Conservation (phyloP, 2,113 vertebrate genomes). For the Xenopus tropicalis region DNA sequence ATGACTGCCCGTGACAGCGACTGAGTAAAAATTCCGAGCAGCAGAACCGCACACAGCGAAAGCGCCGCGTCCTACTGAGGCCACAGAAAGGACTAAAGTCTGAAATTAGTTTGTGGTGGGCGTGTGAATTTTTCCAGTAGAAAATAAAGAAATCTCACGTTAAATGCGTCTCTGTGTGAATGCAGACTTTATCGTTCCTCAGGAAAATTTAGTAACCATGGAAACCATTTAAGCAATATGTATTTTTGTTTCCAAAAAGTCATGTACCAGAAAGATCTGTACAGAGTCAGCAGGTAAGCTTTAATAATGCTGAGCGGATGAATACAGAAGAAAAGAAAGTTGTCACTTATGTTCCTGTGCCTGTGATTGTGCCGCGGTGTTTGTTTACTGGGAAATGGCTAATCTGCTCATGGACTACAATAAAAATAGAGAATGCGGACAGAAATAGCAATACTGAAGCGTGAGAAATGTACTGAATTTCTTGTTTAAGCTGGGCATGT, state of each 20-base stretch:
- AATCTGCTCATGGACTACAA: too few species aligned
- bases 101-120: constrained; percentile 18
- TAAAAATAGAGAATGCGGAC: too few species aligned
- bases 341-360: neutral
- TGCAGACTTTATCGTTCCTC: constrained; percentile 7
- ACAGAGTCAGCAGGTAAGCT: constrained; percentile 7
- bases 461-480: too few species aligned
- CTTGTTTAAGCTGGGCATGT: too few species aligned
- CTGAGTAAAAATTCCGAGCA: neutral
- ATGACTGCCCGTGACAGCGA: neutral
- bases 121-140: neutral
- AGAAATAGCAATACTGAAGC: too few species aligned
- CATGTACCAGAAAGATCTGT: constrained; percentile 19
- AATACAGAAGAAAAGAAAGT: constrained; percentile 1
- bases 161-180: neutral
- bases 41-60: neutral
- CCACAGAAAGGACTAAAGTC: neutral
- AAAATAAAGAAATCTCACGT: neutral
- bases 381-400: too few species aligned
- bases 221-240: constrained; percentile 17
- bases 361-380: too few species aligned
- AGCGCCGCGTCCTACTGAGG: constrained; percentile 8
- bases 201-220: constrained; percentile 8
- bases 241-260: constrained; percentile 10
- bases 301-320: constrained; percentile 9